Evolutionary conservation across 1,140 invertebrate species (phyloP).

Genomic region (Ephestia elutella): DNA sequence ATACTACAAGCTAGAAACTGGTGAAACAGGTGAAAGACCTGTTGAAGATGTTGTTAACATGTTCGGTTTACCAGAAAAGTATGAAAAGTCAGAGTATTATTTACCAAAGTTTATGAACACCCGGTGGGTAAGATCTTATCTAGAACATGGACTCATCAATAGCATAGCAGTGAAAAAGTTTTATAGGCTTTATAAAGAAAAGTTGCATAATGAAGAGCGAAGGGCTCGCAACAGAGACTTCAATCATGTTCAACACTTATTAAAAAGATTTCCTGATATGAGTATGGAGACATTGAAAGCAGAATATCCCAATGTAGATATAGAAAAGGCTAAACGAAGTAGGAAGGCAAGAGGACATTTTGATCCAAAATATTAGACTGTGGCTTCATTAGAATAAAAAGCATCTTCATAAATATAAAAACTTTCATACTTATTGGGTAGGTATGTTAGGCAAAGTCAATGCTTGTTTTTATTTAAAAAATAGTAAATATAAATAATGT

Average conservation of each 20-base stretch:
- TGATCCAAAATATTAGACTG: slow-evolving; percentile 64
- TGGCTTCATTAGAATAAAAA: background rate
- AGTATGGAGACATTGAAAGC: slow-evolving; percentile 82
- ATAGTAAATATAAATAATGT: too few species aligned
- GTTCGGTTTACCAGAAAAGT: slow-evolving; percentile 76
- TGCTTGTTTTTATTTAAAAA: too few species aligned
- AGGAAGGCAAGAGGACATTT: slow-evolving; percentile 78
- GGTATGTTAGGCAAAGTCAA: too few species aligned
- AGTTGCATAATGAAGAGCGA: slow-evolving; percentile 75
- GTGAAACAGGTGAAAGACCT: slow-evolving; percentile 86
- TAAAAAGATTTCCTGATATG: slow-evolving; percentile 85
- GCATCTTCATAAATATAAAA: background rate
- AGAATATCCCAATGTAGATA: slow-evolving; percentile 84
- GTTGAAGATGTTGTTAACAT: slow-evolving; percentile 74
- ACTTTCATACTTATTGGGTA: too few species aligned
- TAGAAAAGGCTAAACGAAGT: slow-evolving; percentile 77
- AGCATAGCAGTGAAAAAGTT: slow-evolving; percentile 79
- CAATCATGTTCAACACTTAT: slow-evolving; percentile 79
- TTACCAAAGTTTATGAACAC: slow-evolving; percentile 75
- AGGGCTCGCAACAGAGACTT: slow-evolving; percentile 75
- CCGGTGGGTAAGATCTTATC: slow-evolving; percentile 75
- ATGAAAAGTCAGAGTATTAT: slow-evolving; percentile 50
- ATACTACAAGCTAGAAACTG: slow-evolving; percentile 93
- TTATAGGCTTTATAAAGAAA: slow-evolving; percentile 78
- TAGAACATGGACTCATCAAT: slow-evolving; percentile 74